Percentiles rank a stretch among this genome's conserved stretches.
phyloP scores from a whole-genome alignment of 2,113 vertebrate genomes.

The Circaetus gallicus region DNA sequence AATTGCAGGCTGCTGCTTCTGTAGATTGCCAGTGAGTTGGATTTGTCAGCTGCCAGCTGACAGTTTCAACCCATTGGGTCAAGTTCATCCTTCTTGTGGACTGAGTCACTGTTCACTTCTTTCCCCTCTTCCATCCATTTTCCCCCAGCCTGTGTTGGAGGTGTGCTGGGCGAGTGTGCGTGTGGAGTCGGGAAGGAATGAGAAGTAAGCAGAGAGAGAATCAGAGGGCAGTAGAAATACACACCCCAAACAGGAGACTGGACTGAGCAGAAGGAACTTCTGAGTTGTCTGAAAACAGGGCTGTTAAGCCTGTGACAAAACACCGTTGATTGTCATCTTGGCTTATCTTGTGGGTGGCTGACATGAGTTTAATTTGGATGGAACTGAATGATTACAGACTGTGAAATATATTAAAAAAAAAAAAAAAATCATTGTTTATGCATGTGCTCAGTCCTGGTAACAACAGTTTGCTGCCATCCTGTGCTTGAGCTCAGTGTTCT shows the following conservation, averaged over 20 bases:
- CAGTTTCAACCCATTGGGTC: background rate
- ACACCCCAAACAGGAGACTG: background rate
- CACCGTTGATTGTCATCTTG: background rate
- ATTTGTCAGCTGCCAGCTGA: background rate
- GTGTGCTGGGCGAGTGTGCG: rapidly evolving
- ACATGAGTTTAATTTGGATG: background rate
- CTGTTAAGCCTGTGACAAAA: background rate
- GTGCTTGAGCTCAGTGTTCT: background rate
- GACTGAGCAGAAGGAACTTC: background rate
- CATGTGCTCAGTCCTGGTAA: background rate
- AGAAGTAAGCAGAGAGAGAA: background rate
- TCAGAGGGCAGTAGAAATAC: background rate
- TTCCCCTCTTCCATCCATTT: background rate
- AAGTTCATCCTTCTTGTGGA: background rate
- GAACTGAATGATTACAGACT: background rate
- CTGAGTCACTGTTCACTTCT: background rate
- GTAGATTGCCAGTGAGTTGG: background rate
- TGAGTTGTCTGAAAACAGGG: background rate
- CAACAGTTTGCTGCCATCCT: background rate
- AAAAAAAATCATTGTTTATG: background rate
- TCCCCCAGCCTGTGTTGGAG: background rate
- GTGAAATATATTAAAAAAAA: background rate
- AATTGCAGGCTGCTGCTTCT: background rate
- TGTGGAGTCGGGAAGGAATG: background rate
- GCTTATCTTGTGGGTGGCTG: background rate